Evolutionary conservation across 2,888 invertebrate genomes (phyloP).

Genomic region (Ametastegia equiseti): DNA sequence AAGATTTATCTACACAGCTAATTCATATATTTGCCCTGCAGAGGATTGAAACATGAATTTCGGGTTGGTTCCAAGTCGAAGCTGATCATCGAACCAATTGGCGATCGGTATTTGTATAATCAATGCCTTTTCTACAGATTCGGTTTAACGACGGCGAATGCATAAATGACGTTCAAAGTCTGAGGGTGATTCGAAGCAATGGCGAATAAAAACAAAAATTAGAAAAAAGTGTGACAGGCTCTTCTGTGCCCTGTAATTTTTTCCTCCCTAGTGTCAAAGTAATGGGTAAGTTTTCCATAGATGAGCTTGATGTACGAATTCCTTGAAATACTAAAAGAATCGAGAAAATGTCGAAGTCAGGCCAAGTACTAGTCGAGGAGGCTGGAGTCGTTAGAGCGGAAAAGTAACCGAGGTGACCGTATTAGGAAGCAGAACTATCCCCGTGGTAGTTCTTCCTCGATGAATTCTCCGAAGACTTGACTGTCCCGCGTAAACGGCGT

Average conservation of each 20-base stretch:
- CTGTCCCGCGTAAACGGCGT: constrained; percentile 7
- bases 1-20: too few species aligned
- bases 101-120: too few species aligned
- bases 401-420: constrained; percentile 25
- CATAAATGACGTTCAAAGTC: too few species aligned
- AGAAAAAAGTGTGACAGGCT: not conserved
- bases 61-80: too few species aligned
- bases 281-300: not conserved
- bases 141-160: too few species aligned
- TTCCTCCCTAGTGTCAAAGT: not conserved
- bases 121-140: too few species aligned
- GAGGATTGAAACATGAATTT: too few species aligned
- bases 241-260: not conserved
- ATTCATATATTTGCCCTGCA: too few species aligned
- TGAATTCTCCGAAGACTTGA: constrained; percentile 31
- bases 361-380: too few species aligned
- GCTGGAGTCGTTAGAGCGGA: not conserved
- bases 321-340: not conserved
- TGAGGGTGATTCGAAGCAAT: not conserved
- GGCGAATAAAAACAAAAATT: not conserved
- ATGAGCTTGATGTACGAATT: not conserved
- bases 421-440: constrained; percentile 40
- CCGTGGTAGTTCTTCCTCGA: constrained; percentile 36
- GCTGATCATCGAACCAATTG: not conserved
- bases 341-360: constrained; percentile 24